Base-by-base conservation (phyloP, 2,113 vertebrate genomes). In the Paratilapia polleni region DNA sequence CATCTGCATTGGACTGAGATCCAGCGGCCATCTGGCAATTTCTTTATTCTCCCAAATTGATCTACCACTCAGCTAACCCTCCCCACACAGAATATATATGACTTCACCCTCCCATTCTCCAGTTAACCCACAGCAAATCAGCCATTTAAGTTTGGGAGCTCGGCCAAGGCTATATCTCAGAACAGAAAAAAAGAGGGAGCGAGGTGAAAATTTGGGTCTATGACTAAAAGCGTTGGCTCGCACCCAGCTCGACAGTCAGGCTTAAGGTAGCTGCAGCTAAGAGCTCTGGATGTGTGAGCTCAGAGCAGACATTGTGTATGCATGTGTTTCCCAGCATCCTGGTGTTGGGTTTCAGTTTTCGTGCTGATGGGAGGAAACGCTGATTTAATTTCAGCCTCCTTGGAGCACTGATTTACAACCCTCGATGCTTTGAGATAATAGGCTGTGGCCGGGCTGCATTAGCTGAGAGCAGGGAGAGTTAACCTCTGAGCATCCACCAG, bases 331-430 rank as follows among this genome's bases (percentile, higher is more conserved):
- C 59, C 64, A 56, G 77, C 78, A 91, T 87, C 83, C 81, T 31
- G 78, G 93, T 79, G 81, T 92, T 54, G 47, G 52, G 84, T 93
- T 94, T 94, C 91, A 83, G 81, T 57, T 77, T 86, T 81, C 63
- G 17, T 81, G 74, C 90, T 87, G 89, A 92, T 91, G 83, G 90
- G 82, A 91, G 94, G 92, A 92, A 93, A 93, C 63, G 60, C 88
- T 94, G 90, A 85, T 94, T 94, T 93, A 91, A 94, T 91, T 94
- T 77, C 83, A 87, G 89, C 68, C 89, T 92, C 82, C 87, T 86
- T 28, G 28, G 80, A 87, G 68, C 34, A 60, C 74, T 90, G 90
- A 94, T 92, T 91, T 93, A 93, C 89, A 85, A 54, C 75, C 87
- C 73, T 58, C 3, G 68, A 85, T 92, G 73, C 85, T 83, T 79